Evolutionary conservation across 2,113 vertebrate species (phyloP), one percentile per base, ranked within the genome.

Genomic region (Neolamprologus caudopunctatus): DNA sequence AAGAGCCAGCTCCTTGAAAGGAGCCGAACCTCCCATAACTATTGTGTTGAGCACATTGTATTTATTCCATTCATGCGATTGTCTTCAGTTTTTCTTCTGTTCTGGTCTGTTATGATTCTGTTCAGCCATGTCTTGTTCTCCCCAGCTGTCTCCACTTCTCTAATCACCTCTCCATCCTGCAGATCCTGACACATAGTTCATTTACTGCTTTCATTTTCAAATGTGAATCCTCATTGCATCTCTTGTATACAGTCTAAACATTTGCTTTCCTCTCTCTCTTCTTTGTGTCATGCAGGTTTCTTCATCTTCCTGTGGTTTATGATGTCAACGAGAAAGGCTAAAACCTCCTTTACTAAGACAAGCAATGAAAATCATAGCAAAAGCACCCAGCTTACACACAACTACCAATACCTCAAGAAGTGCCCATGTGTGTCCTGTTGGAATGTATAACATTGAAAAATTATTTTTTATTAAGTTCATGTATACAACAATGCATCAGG

Each of bases 251-350:
- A 61, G 16, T 33, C 57, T 61, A 9, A 31, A 17, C 28, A 61
- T 61, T 33, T 61, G 8, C 9, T 5, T 78, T 7, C 4, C 24
- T 31, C 47, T 51, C 31, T 53, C 31, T 71, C 63, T 14, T 13
- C 13, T 6, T 33, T 75, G 24, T 84, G 19, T 35, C 54, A 10
- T 63, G 6, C 82, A 95, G 93, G 93, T 45, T 84, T 95, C 66
- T 93, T 93, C 83, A 89, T 94, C 42, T 94, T 91, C 78, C 63
- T 95, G 17, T 94, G 92, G 91, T 90, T 91, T 40, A 14, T 81
- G 16, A 24, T 92, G 75, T 87, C 82, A 40, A 1, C 66, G 79
- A 84, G 42, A 31, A 93, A 87, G 31, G 45, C 1, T 2, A 35
- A 31, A 63, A 55, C 21, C 2, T 24, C 73, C 7, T 1, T 58